phyloP scores from a whole-genome alignment of 1,140 invertebrate species.

The Magallana angulata region DNA sequence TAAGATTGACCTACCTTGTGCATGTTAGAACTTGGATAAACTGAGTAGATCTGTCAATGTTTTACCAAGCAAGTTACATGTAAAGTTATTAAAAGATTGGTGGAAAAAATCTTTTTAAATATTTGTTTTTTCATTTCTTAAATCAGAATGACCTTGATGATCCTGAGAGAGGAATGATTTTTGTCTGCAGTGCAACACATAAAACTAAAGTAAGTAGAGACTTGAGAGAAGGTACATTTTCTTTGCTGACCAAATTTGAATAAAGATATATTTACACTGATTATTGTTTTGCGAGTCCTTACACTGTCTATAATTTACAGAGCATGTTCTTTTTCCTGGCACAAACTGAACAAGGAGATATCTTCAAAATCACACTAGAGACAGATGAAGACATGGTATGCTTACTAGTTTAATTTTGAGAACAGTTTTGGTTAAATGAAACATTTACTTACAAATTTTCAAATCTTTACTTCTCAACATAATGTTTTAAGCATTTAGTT shows the following conservation, averaged over 20 bases:
- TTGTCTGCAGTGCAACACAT: constrained; percentile 99
- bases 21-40: too few relatives aligned
- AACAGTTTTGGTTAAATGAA: too few relatives aligned
- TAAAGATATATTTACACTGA: not conserved
- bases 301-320: constrained; percentile 67
- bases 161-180: constrained; percentile 99
- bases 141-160: constrained; percentile 97
- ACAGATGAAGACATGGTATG: constrained; percentile 95
- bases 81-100: too few relatives aligned
- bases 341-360: constrained; percentile 89
- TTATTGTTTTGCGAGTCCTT: not conserved
- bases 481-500: too few relatives aligned
- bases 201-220: constrained; percentile 89
- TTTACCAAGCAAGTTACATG: too few relatives aligned
- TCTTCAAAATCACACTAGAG: constrained; percentile 89
- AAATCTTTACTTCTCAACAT: too few relatives aligned
- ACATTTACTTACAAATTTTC: too few relatives aligned
- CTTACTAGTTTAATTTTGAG: not conserved
- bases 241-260: not conserved
- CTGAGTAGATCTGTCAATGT: too few relatives aligned
- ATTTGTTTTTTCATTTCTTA: constrained; percentile 65
- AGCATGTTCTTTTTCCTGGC: constrained; percentile 96
- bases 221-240: too few relatives aligned
- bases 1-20: too few relatives aligned
- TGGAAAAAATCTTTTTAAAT: not conserved